Evolutionary conservation across 2,797 vertebrate genomes (phyloP).

Genomic region (Sebastes trivittatus): DNA sequence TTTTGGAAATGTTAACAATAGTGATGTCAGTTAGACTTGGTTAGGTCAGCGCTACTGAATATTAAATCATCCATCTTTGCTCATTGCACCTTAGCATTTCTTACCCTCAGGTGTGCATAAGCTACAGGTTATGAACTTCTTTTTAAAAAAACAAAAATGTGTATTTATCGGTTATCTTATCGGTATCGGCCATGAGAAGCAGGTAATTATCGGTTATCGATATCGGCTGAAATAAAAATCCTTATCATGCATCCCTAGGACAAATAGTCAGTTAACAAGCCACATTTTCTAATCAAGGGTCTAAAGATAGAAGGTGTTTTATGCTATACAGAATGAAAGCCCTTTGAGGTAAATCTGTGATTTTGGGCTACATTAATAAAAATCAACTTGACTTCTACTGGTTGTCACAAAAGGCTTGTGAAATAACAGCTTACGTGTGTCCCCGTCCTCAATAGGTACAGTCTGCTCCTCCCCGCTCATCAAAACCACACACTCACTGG

Average conservation of each 20-base stretch:
- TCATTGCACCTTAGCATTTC: too few relatives aligned
- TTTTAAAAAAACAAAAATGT: too few relatives aligned
- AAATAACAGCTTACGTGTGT: slow-evolving; percentile 70
- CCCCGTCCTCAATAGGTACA: slow-evolving; percentile 65
- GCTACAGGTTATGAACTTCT: too few relatives aligned
- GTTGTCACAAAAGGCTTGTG: not conserved
- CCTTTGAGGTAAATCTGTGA: not conserved
- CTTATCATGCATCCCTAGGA: not conserved
- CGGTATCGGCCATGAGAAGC: too few relatives aligned
- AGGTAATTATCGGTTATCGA: too few relatives aligned
- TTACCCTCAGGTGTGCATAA: too few relatives aligned
- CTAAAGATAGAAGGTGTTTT: not conserved
- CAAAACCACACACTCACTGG: slow-evolving; percentile 89
- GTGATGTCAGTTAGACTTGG: too few relatives aligned
- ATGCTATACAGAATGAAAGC: not conserved
- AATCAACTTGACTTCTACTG: not conserved
- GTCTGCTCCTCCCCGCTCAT: slow-evolving; percentile 94
- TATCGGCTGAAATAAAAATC: too few relatives aligned
- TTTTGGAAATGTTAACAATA: too few relatives aligned
- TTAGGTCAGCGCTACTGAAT: too few relatives aligned
- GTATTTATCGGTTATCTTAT: too few relatives aligned
- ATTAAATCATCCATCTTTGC: too few relatives aligned
- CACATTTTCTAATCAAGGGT: not conserved
- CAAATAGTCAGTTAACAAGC: not conserved
- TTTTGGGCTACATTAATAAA: not conserved